These are phyloP conservation scores for Caenorhabditis plicata DNA, from an alignment of 2,888 invertebrate genomes.

Conservation along the genomic window DNA sequence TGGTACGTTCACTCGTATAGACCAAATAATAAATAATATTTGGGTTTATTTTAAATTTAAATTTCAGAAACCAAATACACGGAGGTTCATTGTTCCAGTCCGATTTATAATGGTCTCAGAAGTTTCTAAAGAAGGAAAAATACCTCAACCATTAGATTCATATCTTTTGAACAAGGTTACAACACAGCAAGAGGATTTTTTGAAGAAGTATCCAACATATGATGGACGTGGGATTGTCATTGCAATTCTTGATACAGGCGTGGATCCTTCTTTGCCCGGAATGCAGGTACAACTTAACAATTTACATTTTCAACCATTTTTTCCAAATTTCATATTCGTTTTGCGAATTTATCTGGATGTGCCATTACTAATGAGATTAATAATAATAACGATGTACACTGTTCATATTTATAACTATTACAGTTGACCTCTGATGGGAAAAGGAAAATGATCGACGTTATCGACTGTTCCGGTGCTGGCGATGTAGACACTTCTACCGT, in stretches of 20 bases:
- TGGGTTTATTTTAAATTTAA: no score
- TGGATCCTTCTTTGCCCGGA: constrained; percentile 92
- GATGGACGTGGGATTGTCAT: constrained; percentile 89
- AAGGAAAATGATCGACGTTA: constrained; percentile 88
- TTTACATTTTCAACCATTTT: background rate
- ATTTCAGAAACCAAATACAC: no score
- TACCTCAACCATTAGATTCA: constrained; percentile 26
- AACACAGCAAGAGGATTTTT: constrained; percentile 39
- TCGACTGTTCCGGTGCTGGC: constrained; percentile 93
- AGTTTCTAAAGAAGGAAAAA: no score
- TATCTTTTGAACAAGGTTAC: constrained; percentile 20
- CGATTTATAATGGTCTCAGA: no score
- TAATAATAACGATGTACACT: background rate
- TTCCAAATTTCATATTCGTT: background rate
- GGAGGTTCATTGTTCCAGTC: no score
- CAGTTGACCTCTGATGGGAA: constrained; percentile 84
- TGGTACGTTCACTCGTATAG: no score
- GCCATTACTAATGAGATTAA: no score
- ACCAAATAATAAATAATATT: no score
- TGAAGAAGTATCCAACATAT: constrained; percentile 52
- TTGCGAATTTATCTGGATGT: no score
- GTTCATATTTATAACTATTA: constrained; percentile 72
- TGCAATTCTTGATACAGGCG: constrained; percentile 94
- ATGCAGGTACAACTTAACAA: no score
- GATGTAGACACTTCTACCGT: constrained; percentile 88